Conservation (phyloP, 2,113 vertebrate species). For the Centropus bengalensis region DNA sequence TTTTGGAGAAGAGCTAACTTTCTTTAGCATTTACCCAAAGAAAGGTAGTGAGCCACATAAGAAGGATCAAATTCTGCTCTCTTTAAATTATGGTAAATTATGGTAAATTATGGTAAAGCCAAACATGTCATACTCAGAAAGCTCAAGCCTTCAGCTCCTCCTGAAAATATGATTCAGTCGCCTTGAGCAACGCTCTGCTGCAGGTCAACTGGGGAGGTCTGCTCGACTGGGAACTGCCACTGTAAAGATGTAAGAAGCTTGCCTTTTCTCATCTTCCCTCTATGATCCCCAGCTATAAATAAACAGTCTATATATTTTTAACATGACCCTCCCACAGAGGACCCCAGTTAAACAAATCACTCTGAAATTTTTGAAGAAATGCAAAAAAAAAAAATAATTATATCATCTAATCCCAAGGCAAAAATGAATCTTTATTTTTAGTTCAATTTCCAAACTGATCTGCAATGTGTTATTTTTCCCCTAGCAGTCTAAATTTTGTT, state of each 20-base stretch:
- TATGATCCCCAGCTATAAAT: neutral
- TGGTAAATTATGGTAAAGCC: too few relatives aligned
- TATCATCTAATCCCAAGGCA: neutral
- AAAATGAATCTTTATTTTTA: conserved; percentile 28
- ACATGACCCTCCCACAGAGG: neutral
- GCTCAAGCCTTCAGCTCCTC: neutral
- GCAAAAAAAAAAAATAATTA: neutral
- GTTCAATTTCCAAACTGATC: conserved; percentile 6
- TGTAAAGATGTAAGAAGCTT: neutral
- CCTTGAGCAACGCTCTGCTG: neutral
- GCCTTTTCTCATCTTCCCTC: neutral
- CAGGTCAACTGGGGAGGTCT: neutral
- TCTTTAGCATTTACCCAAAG: neutral
- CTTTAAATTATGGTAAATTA: neutral
- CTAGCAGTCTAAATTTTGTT: neutral
- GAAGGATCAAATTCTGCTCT: neutral
- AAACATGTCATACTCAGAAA: neutral
- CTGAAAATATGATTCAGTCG: neutral
- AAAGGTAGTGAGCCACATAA: neutral
- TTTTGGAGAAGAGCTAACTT: neutral
- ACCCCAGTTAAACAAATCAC: neutral
- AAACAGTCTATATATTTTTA: neutral
- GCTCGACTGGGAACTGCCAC: neutral
- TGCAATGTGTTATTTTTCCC: conserved; percentile 50
- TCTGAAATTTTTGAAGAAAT: neutral